These are phyloP conservation scores for Sepiola atlantica DNA, from an alignment of 2,888 invertebrate species.

Conservation along the genomic window DNA sequence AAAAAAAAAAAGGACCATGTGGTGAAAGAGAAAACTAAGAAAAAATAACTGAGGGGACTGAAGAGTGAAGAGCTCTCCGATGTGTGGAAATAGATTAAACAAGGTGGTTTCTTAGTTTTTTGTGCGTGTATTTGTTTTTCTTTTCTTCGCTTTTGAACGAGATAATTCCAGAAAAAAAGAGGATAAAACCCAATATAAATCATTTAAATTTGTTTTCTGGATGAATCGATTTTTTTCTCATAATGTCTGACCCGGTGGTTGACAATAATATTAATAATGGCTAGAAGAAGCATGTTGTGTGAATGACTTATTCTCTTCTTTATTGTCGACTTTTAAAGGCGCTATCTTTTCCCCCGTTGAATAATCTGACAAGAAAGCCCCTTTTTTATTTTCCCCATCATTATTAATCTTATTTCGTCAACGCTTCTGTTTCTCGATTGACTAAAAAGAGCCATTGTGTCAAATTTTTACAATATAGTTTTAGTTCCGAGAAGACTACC, in stretches of 20 bases:
- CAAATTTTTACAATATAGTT: no score
- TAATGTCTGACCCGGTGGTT: not conserved
- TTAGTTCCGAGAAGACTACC: no score
- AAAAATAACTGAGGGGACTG: no score
- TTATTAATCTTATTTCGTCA: no score
- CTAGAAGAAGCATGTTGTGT: not conserved
- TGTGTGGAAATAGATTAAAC: not conserved
- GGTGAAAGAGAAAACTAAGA: no score
- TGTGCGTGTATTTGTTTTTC: not conserved
- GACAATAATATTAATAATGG: not conserved
- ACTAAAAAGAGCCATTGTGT: no score
- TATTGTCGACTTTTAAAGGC: not conserved
- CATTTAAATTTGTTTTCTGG: not conserved
- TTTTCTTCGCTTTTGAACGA: not conserved
- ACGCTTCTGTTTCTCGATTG: not conserved
- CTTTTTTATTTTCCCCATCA: not conserved
- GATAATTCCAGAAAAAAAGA: not conserved
- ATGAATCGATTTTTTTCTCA: not conserved
- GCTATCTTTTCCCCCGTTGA: not conserved
- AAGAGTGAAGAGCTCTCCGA: not conserved
- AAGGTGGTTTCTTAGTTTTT: no score
- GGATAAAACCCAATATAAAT: not conserved
- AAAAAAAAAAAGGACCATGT: no score
- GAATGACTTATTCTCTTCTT: not conserved
- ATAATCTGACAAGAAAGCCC: not conserved